Evolutionary conservation across 2,888 invertebrate species (phyloP).

Genomic region (Actias luna): DNA sequence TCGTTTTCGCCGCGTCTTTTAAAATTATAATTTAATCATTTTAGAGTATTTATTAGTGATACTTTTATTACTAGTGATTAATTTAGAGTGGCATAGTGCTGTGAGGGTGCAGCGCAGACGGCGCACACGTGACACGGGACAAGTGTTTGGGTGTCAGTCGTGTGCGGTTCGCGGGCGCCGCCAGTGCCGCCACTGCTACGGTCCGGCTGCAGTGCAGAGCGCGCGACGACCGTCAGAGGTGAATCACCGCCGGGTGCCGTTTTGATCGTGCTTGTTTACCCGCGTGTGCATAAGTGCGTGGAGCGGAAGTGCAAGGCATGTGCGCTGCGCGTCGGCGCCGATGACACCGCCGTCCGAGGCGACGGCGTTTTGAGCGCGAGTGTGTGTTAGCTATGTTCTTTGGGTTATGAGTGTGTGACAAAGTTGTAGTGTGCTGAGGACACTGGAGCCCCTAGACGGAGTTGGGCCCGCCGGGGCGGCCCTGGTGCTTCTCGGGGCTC

Average conservation of each 20-base stretch:
- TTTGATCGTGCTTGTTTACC: slow-evolving; percentile 77
- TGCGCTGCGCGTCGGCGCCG: slow-evolving; percentile 71
- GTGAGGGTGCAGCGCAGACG: slow-evolving; percentile 43
- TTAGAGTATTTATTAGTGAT: slow-evolving; percentile 56
- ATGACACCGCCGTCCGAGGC: slow-evolving; percentile 72
- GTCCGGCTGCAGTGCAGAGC: slow-evolving; percentile 73
- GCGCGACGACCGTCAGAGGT: slow-evolving; percentile 64
- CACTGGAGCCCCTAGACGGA: slow-evolving; percentile 85
- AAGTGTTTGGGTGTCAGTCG: slow-evolving; percentile 76
- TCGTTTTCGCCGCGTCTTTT: slow-evolving; percentile 55
- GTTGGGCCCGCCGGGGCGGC: slow-evolving; percentile 83
- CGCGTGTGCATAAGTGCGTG: slow-evolving; percentile 78
- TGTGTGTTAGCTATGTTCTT: slow-evolving; percentile 73
- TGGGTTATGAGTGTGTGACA: slow-evolving; percentile 81
- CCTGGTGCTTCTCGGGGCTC: slow-evolving; percentile 82
- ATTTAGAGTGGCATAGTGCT: slow-evolving; percentile 62
- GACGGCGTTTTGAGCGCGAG: slow-evolving; percentile 68
- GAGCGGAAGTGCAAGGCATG: slow-evolving; percentile 79
- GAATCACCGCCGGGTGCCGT: slow-evolving; percentile 74
- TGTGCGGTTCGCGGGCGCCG: slow-evolving; percentile 64
- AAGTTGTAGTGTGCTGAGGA: slow-evolving; percentile 78
- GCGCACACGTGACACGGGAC: slow-evolving; percentile 71
- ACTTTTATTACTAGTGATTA: slow-evolving; percentile 57
- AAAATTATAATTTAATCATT: slow-evolving; percentile 54
- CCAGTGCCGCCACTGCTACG: slow-evolving; percentile 45